These are phyloP conservation scores for Melanotaenia nigrans DNA, from an alignment of 2,797 vertebrate genomes.

Conservation along the genomic window DNA sequence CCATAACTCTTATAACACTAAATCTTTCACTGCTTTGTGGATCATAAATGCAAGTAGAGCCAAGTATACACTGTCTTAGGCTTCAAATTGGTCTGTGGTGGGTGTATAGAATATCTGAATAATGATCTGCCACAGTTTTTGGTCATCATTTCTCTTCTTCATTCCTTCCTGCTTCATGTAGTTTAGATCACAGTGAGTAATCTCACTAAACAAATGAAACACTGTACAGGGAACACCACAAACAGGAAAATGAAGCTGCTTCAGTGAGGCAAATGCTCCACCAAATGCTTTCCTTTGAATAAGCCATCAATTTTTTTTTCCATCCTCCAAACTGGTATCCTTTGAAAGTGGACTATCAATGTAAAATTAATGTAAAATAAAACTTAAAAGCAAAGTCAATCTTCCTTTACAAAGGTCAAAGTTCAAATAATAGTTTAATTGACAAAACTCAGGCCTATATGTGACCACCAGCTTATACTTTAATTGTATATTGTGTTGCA, in stretches of 20 bases:
- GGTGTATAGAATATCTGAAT: slow-evolving; percentile 28
- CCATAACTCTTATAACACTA: slow-evolving; percentile 62
- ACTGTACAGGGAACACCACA: slow-evolving; percentile 27
- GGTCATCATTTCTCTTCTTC: background rate
- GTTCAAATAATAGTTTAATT: background rate
- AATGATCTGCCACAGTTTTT: slow-evolving; percentile 8
- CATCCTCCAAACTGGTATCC: slow-evolving; percentile 26
- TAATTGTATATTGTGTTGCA: slow-evolving; percentile 54
- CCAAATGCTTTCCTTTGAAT: slow-evolving; percentile 39
- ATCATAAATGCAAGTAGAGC: slow-evolving; percentile 35
- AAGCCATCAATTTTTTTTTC: slow-evolving; percentile 51
- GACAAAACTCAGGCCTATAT: background rate
- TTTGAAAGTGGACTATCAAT: slow-evolving; percentile 8
- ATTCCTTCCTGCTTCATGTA: slow-evolving; percentile 11
- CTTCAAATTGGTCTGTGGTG: slow-evolving; percentile 22
- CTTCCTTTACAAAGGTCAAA: background rate
- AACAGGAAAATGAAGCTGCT: slow-evolving; percentile 34
- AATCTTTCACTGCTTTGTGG: slow-evolving; percentile 57
- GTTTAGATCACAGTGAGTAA: slow-evolving; percentile 35
- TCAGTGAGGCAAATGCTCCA: slow-evolving; percentile 40
- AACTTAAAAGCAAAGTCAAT: slow-evolving; percentile 18
- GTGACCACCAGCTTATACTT: slow-evolving; percentile 34
- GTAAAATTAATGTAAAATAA: slow-evolving; percentile 10
- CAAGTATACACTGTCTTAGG: slow-evolving; percentile 8
- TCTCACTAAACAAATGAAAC: slow-evolving; percentile 52